Evolutionary conservation across 1,140 invertebrate genomes (phyloP).

Genomic region (Plutomurus gul): DNA sequence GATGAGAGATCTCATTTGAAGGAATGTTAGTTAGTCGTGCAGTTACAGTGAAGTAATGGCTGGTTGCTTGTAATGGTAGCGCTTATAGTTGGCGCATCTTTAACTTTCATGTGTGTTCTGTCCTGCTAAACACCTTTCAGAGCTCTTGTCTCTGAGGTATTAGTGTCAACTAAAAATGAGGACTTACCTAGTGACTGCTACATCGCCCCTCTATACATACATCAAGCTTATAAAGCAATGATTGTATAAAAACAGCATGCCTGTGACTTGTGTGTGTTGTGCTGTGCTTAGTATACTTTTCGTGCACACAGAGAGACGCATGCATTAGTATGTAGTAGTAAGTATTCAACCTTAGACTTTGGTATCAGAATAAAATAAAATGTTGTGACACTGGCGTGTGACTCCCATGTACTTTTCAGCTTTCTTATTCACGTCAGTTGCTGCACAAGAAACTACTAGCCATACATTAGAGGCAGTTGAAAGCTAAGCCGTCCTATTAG

Average conservation of each 20-base stretch:
- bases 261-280: too few relatives aligned
- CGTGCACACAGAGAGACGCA: too few relatives aligned
- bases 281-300: too few relatives aligned
- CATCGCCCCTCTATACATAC: too few relatives aligned
- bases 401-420: constrained; percentile 23
- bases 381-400: constrained; percentile 16
- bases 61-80: not conserved
- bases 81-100: not conserved
- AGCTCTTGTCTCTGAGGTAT: not conserved
- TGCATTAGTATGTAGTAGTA: too few relatives aligned
- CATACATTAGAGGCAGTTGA: too few relatives aligned
- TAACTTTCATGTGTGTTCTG: constrained; percentile 4
- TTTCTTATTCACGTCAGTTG: not conserved
- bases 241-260: too few relatives aligned
- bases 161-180: not conserved
- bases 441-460: too few relatives aligned
- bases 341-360: not conserved
- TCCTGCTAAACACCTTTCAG: not conserved
- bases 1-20: not conserved
- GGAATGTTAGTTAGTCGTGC: not conserved
- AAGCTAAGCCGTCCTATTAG: too few relatives aligned
- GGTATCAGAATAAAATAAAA: constrained; percentile 13
- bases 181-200: not conserved
- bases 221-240: too few relatives aligned
- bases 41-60: not conserved